Evolutionary conservation across 2,113 vertebrate species (phyloP), one percentile per base, ranked within the genome.

Genomic region (Lucifuga dentata): DNA sequence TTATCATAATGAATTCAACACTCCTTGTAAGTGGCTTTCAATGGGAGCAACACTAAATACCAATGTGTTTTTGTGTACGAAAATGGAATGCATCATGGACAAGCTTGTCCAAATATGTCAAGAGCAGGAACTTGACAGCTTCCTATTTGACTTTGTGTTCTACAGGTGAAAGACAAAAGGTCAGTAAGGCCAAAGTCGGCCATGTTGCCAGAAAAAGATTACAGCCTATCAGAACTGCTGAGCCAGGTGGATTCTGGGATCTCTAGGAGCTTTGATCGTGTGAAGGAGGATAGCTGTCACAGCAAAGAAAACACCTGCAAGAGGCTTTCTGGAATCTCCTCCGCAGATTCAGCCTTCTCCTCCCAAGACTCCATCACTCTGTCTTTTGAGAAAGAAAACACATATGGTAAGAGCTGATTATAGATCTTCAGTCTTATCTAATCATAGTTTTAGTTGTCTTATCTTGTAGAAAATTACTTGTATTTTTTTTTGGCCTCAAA

Each of bases 271-370:
- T 95, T 96, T 12, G 94, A 96, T 81, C 90, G 90, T 8, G 91
- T 96, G 0, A 96, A 95, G 63, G 95, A 95, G 52, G 95, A 96
- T 36, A 92, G 93, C 80, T 92, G 87, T 92, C 94, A 55, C 92
- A 95, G 69, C 90, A 95, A 92, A 70, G 95, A 93, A 33, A 95
- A 95, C 61, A 89, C 92, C 1, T 86, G 90, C 92, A 98, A 99
- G 83, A 76, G 98, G 58, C 94, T 99, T 35, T 99, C 98, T 0
- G 98, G 96, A 13, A 94, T 99, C 89, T 99, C 97, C 1, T 98
- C 97, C 0, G 95, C 98, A 16, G 98, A 99, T 83, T 99, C 98
- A 0, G 98, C 98, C 57, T 99, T 99, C 84, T 99, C 98, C 13
- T 99, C 98, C 20, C 93, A 98, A 67, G 98, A 97, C 48, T 99